Evolutionary conservation across 1,140 invertebrate species (phyloP).

Genomic region (Camponotus vicinus): DNA sequence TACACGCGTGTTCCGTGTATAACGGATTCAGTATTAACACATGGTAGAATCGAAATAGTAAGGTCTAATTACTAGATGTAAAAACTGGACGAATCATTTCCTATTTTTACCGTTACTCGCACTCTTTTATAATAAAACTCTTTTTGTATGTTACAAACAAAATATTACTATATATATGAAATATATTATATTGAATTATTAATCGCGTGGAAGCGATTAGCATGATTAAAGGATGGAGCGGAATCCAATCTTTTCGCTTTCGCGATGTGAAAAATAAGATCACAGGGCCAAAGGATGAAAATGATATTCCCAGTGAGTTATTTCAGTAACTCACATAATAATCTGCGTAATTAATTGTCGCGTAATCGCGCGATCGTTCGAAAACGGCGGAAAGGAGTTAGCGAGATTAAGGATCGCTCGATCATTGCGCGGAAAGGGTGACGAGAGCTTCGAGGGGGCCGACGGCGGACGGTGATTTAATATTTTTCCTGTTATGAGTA

Average conservation of each 20-base stretch:
- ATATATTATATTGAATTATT: not conserved
- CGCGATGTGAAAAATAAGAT: constrained; percentile 37
- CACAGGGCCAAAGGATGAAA: not conserved
- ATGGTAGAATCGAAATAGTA: constrained; percentile 3
- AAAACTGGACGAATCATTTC: constrained; percentile 13
- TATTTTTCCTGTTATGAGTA: constrained; percentile 85
- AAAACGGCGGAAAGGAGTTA: constrained; percentile 60
- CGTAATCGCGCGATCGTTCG: constrained; percentile 60
- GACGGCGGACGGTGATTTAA: constrained; percentile 82
- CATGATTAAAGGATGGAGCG: constrained; percentile 1
- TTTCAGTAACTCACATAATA: constrained; percentile 61
- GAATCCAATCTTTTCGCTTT: constrained; percentile 12
- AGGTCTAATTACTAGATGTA: constrained; percentile 23
- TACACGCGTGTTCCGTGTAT: constrained; percentile 11
- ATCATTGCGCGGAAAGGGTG: constrained; percentile 46
- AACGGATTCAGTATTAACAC: constrained; percentile 51
- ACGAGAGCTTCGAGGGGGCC: constrained; percentile 67
- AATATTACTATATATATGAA: no score
- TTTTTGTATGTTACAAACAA: no score
- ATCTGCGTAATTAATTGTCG: constrained; percentile 55
- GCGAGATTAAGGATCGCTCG: constrained; percentile 61
- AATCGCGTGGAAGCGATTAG: not conserved
- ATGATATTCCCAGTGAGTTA: constrained; percentile 35
- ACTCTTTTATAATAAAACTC: not conserved
- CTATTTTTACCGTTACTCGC: not conserved